Conservation (phyloP, 37 sponge, comb jelly and placozoan genomes). For the Beroe ovata region DNA sequence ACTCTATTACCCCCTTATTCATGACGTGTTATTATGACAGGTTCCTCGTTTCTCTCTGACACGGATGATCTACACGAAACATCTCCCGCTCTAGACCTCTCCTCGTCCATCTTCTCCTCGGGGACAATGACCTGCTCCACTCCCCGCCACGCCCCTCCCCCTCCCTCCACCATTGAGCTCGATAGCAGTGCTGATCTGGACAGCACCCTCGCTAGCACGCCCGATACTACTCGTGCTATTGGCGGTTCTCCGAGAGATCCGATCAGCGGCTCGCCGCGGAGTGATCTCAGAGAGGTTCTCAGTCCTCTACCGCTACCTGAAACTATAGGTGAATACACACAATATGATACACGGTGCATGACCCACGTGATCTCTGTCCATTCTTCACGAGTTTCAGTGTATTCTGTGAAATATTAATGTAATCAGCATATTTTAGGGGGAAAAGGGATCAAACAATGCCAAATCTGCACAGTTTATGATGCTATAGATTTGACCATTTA, state of each 20-base stretch:
- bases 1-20: too few species aligned
- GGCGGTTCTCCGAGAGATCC: neutral
- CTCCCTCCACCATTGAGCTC: neutral
- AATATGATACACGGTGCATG: too few species aligned
- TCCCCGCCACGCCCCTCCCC: slow-evolving; percentile 23
- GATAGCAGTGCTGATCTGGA: neutral
- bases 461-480: too few species aligned
- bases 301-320: slow-evolving; percentile 21
- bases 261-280: neutral
- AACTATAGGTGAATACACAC: too few species aligned
- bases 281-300: neutral
- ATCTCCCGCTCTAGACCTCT: neutral
- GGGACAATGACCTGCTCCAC: slow-evolving; percentile 16
- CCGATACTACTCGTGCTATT: neutral
- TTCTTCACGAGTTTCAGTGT: too few species aligned
- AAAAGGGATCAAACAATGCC: too few species aligned
- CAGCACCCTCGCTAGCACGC: neutral
- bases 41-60: neutral
- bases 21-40: too few species aligned
- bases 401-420: too few species aligned
- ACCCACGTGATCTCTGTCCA: too few species aligned
- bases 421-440: too few species aligned
- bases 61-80: neutral
- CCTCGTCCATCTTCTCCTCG: neutral
- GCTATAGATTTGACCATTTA: too few species aligned